Percentiles rank a stretch among this genome's conserved stretches.
Evolutionary conservation across 2,797 vertebrate genomes (phyloP).

Genomic region (Anas flavirostris): DNA sequence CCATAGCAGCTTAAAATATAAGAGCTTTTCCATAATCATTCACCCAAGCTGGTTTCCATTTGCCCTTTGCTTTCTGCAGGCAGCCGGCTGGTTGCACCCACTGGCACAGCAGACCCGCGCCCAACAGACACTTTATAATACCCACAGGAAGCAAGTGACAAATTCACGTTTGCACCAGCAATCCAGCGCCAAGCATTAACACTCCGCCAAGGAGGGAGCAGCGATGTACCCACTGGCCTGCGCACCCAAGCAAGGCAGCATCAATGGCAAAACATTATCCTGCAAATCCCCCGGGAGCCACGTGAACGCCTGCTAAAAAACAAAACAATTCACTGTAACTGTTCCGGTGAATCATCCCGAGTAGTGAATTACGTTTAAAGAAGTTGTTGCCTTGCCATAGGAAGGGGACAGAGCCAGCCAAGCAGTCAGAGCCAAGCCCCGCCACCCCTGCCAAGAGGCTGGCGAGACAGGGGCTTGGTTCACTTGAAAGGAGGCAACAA

Average conservation of each 20-base stretch:
- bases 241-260: conserved; percentile 11
- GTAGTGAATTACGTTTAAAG: not conserved
- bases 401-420: not conserved
- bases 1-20: not conserved
- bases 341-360: not conserved
- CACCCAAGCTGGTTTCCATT: not conserved
- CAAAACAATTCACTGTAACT: conserved; percentile 24
- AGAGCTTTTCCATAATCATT: not conserved
- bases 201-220: not conserved
- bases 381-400: not conserved
- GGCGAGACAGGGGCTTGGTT: not conserved
- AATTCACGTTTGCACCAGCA: not conserved
- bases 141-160: not conserved
- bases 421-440: not conserved
- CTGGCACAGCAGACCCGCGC: not conserved
- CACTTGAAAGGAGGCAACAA: not conserved
- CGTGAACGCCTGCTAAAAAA: not conserved
- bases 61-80: not conserved
- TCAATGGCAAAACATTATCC: conserved; percentile 30
- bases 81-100: not conserved
- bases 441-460: not conserved
- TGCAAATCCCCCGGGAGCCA: conserved; percentile 40
- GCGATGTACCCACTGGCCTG: conserved; percentile 5
- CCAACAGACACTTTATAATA: not conserved
- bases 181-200: not conserved